Evolutionary conservation across 2,113 vertebrate genomes (phyloP), one percentile per base, ranked within the genome.

Genomic region (Hydrolagus affinis): DNA sequence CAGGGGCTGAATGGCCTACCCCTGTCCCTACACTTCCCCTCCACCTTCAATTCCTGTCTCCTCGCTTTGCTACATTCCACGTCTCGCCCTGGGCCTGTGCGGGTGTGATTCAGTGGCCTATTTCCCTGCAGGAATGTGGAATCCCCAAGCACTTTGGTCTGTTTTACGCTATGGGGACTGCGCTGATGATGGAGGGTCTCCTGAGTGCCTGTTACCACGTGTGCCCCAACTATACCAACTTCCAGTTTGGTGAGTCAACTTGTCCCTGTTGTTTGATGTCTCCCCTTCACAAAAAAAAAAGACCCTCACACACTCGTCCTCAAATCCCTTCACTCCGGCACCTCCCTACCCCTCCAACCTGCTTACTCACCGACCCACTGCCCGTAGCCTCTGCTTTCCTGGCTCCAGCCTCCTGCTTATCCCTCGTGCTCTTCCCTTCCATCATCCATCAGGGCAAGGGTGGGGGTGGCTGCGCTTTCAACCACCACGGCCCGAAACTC

Each of bases 151-250:
- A 99, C 91, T 99, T 98, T 0, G 98, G 98, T 28, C 92, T 99
- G 64, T 99, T 95, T 90, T 99, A 99, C 0, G 96, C 98, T 86
- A 99, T 99, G 98, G 97, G 97, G 85, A 98, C 96, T 0, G 98
- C 98, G 0, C 95, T 99, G 28, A 99, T 99, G 97, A 99, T 99
- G 98, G 97, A 99, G 88, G 98, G 98, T 4, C 90, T 99, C 30
- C 96, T 99, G 68, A 99, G 98, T 6, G 97, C 96, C 86, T 99
- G 98, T 89, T 99, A 98, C 90, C 98, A 99, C 0, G 97, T 99
- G 87, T 99, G 97, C 89, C 97, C 98, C 75, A 99, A 99, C 91
- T 99, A 99, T 87, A 98, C 98, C 88, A 99, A 99, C 90, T 99
- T 99, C 89, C 98, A 99, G 92, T 99, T 99, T 0, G 98, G 98